Base-by-base conservation (phyloP, 1,140 invertebrate species). In the Drosophila bifasciata region DNA sequence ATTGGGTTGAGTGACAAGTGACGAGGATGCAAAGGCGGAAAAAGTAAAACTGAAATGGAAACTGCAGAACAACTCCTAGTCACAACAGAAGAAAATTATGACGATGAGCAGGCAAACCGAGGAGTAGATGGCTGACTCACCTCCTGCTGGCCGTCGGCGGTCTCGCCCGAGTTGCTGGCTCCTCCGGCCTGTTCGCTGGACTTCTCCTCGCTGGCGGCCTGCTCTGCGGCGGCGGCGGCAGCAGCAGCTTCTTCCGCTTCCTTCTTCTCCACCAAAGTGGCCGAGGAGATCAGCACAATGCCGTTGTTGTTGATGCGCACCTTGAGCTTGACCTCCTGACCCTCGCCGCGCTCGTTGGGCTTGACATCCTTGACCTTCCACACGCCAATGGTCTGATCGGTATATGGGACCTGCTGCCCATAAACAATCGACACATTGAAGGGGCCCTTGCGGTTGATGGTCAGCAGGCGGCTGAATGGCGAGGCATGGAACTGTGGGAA, bases 321-420 rank as follows among this genome's bases (percentile, higher is more conserved):
- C 93, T 99, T 99, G 0, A 99, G 95, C 92, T 99, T 99, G 0
- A 99, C 95, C 92, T 99, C 99, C 48, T 97, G 95, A 23, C 95
- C 95, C 80, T 97, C 97, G 5, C 97, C 98, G 73, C 97, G 96
- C n/a, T 95, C 80, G 40, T 95, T 95, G 48, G 97, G 96, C 76
- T 95, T 95, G 0, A 99, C 95, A 85, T 98, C 96, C 60, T 95
- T 95, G 19, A 99, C 95, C 15, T 94, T 93, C 93, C 96, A 99
- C 55, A 94, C 93, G 95, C 97, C 98, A 92, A 99, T 97, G 70
- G 95, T 93, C 64, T 93, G 92, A 76, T 96, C 94, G 4, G 96
- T 95, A 92, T 95, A 97, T 32, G 96, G 95, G 66, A 96, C 93
- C 72, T 93, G 92, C 53, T 94, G 93, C 32, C 93, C 93, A 90